These are phyloP conservation scores for Fratercula arctica DNA, from an alignment of 2,797 vertebrate species.

Conservation along the genomic window DNA sequence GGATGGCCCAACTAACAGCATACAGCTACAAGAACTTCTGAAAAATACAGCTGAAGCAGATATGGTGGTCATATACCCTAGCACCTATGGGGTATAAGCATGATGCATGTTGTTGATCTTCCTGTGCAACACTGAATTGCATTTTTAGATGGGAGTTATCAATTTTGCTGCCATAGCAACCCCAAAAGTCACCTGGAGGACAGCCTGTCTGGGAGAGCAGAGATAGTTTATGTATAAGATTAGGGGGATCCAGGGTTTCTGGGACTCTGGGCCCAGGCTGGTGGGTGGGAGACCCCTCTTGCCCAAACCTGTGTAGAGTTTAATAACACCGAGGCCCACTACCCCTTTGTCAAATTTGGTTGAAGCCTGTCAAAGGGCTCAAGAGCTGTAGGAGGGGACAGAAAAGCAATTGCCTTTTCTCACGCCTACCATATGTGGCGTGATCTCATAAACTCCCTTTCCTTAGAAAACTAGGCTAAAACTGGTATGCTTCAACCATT, in stretches of 20 bases:
- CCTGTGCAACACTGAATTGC: not conserved
- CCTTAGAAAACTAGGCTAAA: not conserved
- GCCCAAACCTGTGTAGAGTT: not conserved
- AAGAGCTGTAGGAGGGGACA: not conserved
- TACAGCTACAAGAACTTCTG: not conserved
- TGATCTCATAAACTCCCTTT: not conserved
- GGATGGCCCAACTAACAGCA: not conserved
- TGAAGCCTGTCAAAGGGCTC: not conserved
- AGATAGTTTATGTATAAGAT: not conserved
- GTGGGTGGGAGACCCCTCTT: not conserved
- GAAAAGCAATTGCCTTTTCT: not conserved
- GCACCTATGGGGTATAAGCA: not conserved
- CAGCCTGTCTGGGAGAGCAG: not conserved
- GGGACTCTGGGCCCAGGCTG: not conserved
- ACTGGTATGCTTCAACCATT: not conserved
- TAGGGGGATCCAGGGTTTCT: not conserved
- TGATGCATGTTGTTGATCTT: conserved; percentile 21
- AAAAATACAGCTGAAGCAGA: not conserved
- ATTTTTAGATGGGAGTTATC: conserved; percentile 34
- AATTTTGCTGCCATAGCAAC: conserved; percentile 54
- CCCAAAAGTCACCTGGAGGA: conserved; percentile 41
- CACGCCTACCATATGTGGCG: accelerated
- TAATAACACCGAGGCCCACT: not conserved
- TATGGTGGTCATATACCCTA: not conserved
- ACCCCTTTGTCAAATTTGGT: not conserved